A percentile compares a stretch with the other conserved stretches of the same genome.
phyloP scores from a whole-genome alignment of 2,113 vertebrate genomes.

The Neogobius melanostomus region DNA sequence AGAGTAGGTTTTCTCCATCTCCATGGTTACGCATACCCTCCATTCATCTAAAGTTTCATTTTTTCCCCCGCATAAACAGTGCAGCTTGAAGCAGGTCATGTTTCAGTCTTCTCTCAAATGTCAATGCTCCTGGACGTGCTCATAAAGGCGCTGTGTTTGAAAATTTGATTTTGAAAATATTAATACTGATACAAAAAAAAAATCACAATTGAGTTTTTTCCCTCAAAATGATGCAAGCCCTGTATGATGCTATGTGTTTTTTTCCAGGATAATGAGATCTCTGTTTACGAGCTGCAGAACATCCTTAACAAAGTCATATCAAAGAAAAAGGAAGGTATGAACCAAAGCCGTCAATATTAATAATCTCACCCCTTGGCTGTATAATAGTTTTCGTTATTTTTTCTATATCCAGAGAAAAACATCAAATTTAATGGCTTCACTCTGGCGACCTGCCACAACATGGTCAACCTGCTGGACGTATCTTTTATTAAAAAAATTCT shows the following conservation, averaged over 20 bases:
- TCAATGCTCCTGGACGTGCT: too few species aligned
- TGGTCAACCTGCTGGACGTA: conserved; percentile 77
- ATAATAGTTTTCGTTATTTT: neutral
- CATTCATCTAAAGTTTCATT: too few species aligned
- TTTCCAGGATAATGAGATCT: conserved; percentile 68
- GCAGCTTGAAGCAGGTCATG: too few species aligned
- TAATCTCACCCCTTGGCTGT: neutral
- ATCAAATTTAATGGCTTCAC: conserved; percentile 69
- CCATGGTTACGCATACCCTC: too few species aligned
- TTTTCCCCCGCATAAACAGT: too few species aligned
- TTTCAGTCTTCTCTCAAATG: too few species aligned
- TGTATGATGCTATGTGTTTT: neutral
- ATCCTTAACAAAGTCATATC: conserved; percentile 69
- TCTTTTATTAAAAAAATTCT: conserved; percentile 48
- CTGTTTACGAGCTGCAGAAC: conserved; percentile 58
- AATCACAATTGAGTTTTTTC: too few species aligned
- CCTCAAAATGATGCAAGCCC: too few species aligned
- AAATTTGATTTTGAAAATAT: too few species aligned
- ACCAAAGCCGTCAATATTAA: neutral
- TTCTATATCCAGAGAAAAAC: conserved; percentile 46
- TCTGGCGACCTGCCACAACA: conserved; percentile 67
- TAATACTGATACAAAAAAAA: too few species aligned
- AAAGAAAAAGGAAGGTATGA: conserved; percentile 48
- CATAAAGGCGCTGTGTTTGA: too few species aligned
- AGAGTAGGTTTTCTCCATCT: too few species aligned